A percentile compares a stretch with the other conserved stretches of the same genome.
These are phyloP conservation scores for Nomia melanderi DNA, from an alignment of 1,140 invertebrate species.

Conservation along the genomic window DNA sequence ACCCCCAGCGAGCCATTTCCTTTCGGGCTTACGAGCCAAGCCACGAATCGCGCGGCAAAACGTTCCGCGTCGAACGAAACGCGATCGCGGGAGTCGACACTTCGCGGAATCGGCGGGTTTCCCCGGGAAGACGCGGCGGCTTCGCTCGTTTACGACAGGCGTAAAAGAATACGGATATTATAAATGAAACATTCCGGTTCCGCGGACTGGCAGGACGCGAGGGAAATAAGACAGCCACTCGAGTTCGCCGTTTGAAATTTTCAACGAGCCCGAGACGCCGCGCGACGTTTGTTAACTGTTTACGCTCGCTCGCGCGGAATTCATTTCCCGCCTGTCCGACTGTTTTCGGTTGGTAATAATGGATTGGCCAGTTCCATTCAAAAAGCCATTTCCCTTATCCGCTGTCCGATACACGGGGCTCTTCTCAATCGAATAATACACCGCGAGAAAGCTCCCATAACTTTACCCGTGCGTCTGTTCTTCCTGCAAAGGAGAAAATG, in stretches of 20 bases:
- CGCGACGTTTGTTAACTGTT: slow-evolving; percentile 19
- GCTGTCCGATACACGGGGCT: too few species aligned
- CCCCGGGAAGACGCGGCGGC: neutral
- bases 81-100: neutral
- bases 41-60: neutral
- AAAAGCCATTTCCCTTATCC: too few species aligned
- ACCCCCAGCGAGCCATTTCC: neutral
- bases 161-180: slow-evolving; percentile 47
- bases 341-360: neutral
- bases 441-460: too few species aligned
- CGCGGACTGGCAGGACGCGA: slow-evolving; percentile 40
- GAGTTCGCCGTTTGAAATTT: slow-evolving; percentile 29
- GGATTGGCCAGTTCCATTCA: neutral
- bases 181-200: slow-evolving; percentile 35
- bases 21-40: neutral
- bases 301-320: neutral
- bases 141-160: slow-evolving; percentile 18
- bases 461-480: too few species aligned
- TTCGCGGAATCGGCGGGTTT: slow-evolving; percentile 22
- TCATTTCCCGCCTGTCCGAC: neutral
- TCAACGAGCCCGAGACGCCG: slow-evolving; percentile 1
- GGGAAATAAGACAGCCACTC: slow-evolving; percentile 38
- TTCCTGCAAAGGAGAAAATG: too few species aligned
- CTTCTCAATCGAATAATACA: too few species aligned
- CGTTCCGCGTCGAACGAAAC: neutral